Conservation (phyloP, 2,888 invertebrate species). For the Carcina quercana region DNA sequence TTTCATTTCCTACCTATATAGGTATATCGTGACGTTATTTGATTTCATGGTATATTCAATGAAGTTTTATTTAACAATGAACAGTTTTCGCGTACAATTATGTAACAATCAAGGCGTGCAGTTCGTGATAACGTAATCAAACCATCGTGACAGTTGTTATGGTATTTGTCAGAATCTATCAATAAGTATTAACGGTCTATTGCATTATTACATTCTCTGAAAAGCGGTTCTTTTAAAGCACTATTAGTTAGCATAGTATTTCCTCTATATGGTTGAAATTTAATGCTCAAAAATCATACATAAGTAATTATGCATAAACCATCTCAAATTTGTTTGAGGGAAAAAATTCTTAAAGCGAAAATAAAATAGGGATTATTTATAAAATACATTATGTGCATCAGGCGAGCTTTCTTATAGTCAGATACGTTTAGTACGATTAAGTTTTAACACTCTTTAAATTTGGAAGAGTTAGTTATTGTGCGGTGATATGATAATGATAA, state of each 20-base stretch:
- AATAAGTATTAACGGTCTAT: constrained; percentile 4
- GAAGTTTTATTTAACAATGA: constrained; percentile 39
- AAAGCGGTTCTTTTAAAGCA: neutral
- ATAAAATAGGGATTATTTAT: no score
- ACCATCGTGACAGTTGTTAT: constrained; percentile 21
- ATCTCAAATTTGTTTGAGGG: no score
- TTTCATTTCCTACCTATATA: constrained; percentile 60
- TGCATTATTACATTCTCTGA: neutral
- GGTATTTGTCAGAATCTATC: constrained; percentile 5
- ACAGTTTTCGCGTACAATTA: constrained; percentile 42
- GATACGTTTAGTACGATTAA: no score
- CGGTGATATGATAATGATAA: no score
- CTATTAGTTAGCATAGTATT: neutral
- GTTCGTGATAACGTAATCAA: constrained; percentile 34
- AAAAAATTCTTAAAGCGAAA: no score
- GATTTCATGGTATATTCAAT: constrained; percentile 54
- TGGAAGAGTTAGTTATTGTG: no score
- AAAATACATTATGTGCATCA: no score
- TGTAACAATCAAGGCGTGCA: constrained; percentile 42
- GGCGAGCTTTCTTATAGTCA: no score
- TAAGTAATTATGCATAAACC: no score
- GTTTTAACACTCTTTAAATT: no score
- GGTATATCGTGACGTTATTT: constrained; percentile 55
- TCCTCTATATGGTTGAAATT: no score
- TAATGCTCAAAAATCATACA: no score